Evolutionary conservation across 2,888 invertebrate species (phyloP).

Genomic region (Beris chalybata): DNA sequence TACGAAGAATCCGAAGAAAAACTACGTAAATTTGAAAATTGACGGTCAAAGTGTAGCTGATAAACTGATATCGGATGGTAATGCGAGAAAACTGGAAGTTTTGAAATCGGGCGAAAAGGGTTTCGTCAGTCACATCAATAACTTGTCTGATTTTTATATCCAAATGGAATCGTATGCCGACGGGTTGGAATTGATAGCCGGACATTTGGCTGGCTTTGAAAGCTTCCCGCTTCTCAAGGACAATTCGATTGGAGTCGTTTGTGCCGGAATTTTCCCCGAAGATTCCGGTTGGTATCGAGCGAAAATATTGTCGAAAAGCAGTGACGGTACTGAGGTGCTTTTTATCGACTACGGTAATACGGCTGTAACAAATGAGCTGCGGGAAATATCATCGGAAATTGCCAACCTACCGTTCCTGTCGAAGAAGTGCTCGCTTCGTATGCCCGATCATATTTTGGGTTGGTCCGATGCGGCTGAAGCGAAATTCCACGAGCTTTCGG

Average conservation of each 20-base stretch:
- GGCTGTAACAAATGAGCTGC: slow-evolving; percentile 61
- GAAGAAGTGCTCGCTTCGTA: slow-evolving; percentile 63
- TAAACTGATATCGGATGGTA: slow-evolving; percentile 62
- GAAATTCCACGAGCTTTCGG: slow-evolving; percentile 69
- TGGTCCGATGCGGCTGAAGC: slow-evolving; percentile 70
- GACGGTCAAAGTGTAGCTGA: slow-evolving; percentile 65
- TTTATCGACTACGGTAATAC: slow-evolving; percentile 73
- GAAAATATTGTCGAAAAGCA: slow-evolving; percentile 61
- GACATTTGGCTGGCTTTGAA: slow-evolving; percentile 61
- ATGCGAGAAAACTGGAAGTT: slow-evolving; percentile 61
- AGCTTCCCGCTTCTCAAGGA: slow-evolving; percentile 59
- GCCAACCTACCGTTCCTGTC: slow-evolving; percentile 63
- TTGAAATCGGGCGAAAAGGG: slow-evolving; percentile 64
- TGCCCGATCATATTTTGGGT: slow-evolving; percentile 60
- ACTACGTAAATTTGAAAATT: slow-evolving; percentile 66
- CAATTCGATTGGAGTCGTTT: slow-evolving; percentile 57
- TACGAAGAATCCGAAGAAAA: slow-evolving; percentile 45
- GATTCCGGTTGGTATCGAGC: slow-evolving; percentile 71
- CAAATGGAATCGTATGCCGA: slow-evolving; percentile 69
- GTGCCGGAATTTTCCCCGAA: slow-evolving; percentile 68
- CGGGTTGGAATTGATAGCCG: slow-evolving; percentile 63
- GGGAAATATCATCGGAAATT: slow-evolving; percentile 64
- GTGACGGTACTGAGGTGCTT: slow-evolving; percentile 63
- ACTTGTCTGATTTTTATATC: slow-evolving; percentile 76
- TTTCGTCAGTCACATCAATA: slow-evolving; percentile 74